Base-by-base conservation (phyloP, 2,113 vertebrate genomes). In the Pitta sordida region DNA sequence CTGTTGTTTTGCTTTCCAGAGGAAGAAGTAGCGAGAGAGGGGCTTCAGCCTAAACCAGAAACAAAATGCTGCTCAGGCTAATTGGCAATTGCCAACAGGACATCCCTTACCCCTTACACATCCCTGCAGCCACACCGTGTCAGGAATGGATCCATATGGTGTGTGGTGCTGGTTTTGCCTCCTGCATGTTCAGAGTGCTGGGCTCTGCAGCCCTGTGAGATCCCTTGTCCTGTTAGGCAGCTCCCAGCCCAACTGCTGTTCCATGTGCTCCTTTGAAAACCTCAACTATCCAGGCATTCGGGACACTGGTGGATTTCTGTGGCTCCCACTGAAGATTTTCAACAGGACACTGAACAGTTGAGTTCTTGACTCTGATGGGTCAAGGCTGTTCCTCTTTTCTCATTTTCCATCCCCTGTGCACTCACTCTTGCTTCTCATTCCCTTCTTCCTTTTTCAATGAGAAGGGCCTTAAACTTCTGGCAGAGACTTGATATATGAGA, bases 381-480 rank as follows among this genome's bases (percentile, higher is more conserved):
- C 91, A 88, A 90, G 90, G 63, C 80, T 93, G 56, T 29, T 93
- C 69, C 62, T 27, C 7, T 36, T 58, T 39, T 46, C 64, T 60
- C 13, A 69, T 69, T 82, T 41, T 41, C 11, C 64, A 32, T 49
- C 15, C 21, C 1, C 19, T 3, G 5, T 0, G 18, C 2, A 0
- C 39, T 58, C 0, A 0, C 75, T 80, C 59, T 46, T 2, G 0
- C 48, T 83, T 69, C 55, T 94, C 32, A 2, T 96, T 84, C 64
- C 36, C 36, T 19, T 34, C 70, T 80, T 73, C 86, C 63, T 71
- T 79, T 79, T 64, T 86, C 77, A 65, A 4, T 27, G 20, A 62
- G 43, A 86, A 88, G 48, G 64, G 51, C 94, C 95, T 91, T 94
- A 91, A 91, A 83, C 82, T 94, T 52, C 51, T 87, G 70, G 75